Conservation (phyloP, 92 coral and sea anemone species). For the Isaurus tuberculatus region DNA sequence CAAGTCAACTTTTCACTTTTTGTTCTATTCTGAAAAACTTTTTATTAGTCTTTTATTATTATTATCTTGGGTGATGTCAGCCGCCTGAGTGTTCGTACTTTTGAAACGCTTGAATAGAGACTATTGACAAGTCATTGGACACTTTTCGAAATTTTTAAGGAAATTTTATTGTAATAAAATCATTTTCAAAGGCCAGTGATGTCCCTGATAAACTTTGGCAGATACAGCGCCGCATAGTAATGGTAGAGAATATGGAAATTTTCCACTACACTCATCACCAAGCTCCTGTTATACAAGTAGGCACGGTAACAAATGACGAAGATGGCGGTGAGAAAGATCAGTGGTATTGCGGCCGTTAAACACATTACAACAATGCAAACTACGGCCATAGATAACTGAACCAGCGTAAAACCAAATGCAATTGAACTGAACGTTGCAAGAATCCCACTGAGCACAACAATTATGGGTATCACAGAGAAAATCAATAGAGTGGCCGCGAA, state of each 20-base stretch:
- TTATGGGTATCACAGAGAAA: background rate
- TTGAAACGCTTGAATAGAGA: no score
- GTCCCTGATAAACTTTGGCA: slow-evolving; percentile 44
- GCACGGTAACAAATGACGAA: slow-evolving; percentile 36
- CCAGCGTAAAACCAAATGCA: slow-evolving; percentile 13
- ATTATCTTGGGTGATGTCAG: no score
- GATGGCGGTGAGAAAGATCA: slow-evolving; percentile 9
- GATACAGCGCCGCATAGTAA: slow-evolving; percentile 28
- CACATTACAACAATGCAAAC: slow-evolving; percentile 3
- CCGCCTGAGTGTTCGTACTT: no score
- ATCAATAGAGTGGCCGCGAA: slow-evolving; percentile 12
- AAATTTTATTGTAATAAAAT: background rate
- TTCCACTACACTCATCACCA: slow-evolving; percentile 29
- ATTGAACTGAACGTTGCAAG: background rate
- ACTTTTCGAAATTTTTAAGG: no score
- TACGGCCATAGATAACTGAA: slow-evolving; percentile 36
- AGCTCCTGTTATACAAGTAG: slow-evolving; percentile 40
- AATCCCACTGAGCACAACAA: background rate
- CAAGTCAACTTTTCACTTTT: no score
- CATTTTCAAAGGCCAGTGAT: slow-evolving; percentile 23
- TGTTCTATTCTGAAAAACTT: no score
- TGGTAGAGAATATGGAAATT: slow-evolving; percentile 37
- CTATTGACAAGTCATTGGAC: no score
- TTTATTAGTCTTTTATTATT: no score
- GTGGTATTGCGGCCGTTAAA: slow-evolving; percentile 31